Percentiles rank a stretch among this genome's conserved stretches.
phyloP scores from a whole-genome alignment of 2,888 invertebrate genomes.

The Andrena bucephala region DNA sequence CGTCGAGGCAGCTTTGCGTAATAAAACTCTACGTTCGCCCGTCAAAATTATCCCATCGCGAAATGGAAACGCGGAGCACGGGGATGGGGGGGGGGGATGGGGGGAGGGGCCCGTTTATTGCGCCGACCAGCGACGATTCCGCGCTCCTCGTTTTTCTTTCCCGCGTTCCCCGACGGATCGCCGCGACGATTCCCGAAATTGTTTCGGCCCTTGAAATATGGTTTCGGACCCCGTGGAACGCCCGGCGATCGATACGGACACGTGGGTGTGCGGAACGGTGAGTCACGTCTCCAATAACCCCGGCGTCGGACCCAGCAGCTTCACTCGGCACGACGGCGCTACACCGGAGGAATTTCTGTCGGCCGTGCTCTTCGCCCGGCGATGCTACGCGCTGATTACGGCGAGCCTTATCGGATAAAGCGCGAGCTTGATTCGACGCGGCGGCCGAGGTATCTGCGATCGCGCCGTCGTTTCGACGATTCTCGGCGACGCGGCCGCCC shows the following conservation, averaged over 20 bases:
- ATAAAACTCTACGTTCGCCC: neutral
- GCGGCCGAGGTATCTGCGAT: neutral
- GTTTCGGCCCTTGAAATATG: constrained; percentile 55
- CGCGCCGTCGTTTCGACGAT: too few species aligned
- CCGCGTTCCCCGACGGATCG: constrained; percentile 43
- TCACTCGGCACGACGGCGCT: neutral
- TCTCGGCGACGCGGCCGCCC: too few species aligned
- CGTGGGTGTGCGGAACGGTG: neutral
- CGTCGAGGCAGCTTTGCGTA: neutral
- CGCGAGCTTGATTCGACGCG: neutral
- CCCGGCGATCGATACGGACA: constrained; percentile 6
- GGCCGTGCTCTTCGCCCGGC: neutral
- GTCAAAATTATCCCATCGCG: constrained; percentile 16
- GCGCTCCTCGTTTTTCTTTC: constrained; percentile 32
- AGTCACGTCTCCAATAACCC: constrained; percentile 16
- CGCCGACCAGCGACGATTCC: constrained; percentile 14
- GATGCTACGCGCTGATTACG: neutral
- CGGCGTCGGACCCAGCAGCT: neutral
- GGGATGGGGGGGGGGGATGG: too few species aligned
- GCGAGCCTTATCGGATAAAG: neutral
- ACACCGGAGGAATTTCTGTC: neutral
- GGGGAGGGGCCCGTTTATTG: constrained; percentile 11
- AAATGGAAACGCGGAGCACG: neutral
- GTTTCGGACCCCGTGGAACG: constrained; percentile 8
- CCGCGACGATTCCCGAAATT: constrained; percentile 57